Evolutionary conservation across 2,797 vertebrate species (phyloP).

Genomic region (Myotis planiceps): DNA sequence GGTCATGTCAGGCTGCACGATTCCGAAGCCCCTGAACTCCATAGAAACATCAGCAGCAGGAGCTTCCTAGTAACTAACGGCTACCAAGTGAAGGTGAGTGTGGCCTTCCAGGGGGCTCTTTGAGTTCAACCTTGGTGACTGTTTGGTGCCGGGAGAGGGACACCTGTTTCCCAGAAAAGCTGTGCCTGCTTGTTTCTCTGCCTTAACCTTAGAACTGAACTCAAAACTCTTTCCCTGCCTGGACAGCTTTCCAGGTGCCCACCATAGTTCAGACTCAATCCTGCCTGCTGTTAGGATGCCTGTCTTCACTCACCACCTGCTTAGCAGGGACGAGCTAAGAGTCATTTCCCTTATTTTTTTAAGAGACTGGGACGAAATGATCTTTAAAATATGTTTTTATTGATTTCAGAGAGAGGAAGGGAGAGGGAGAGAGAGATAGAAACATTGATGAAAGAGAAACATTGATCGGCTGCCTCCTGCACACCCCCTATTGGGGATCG

Average conservation of each 20-base stretch:
- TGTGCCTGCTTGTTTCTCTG: background rate
- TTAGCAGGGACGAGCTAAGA: background rate
- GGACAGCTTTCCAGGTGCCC: background rate
- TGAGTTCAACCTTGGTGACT: background rate
- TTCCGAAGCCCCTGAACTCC: constrained; percentile 89
- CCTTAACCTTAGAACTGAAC: background rate
- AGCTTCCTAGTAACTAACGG: constrained; percentile 92
- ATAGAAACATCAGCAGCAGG: constrained; percentile 90
- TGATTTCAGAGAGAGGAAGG: too few species aligned
- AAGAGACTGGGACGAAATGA: too few species aligned
- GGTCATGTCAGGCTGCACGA: constrained; percentile 90
- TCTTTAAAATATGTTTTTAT: too few species aligned
- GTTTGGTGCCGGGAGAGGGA: background rate
- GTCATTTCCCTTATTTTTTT: background rate
- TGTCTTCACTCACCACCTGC: background rate
- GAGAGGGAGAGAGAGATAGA: too few species aligned
- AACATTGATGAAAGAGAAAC: too few species aligned
- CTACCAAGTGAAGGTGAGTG: constrained; percentile 91
- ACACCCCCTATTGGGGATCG: too few species aligned
- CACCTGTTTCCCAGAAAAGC: background rate
- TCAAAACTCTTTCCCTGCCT: background rate
- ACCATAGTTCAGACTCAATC: background rate
- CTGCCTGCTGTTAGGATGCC: background rate
- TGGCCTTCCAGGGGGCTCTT: background rate
- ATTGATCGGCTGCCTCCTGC: too few species aligned